Percentiles rank a stretch among this genome's conserved stretches.
phyloP scores from a whole-genome alignment of 2,113 vertebrate species.

The Tetraodon nigroviridis region DNA sequence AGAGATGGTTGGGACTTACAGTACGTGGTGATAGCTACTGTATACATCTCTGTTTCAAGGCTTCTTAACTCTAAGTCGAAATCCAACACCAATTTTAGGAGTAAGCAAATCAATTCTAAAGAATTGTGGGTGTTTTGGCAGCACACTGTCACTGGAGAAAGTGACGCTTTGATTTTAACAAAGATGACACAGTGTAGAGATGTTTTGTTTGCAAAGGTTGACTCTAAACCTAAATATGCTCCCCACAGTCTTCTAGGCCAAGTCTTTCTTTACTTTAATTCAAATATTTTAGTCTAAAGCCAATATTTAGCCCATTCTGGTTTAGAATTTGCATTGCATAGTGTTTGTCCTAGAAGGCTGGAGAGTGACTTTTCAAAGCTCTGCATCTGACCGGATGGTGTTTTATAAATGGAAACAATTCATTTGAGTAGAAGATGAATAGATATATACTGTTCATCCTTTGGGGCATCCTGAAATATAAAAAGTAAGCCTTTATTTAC shows the following conservation, averaged over 20 bases:
- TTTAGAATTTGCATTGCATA: neutral
- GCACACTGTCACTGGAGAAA: slow-evolving; percentile 14
- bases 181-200: slow-evolving; percentile 64
- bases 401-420: slow-evolving; percentile 54
- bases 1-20: slow-evolving; percentile 25
- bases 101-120: neutral
- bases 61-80: slow-evolving; percentile 2
- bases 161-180: slow-evolving; percentile 41
- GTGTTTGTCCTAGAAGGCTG: slow-evolving; percentile 57
- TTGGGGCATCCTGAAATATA: slow-evolving; percentile 54
- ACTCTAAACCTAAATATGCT: slow-evolving; percentile 30
- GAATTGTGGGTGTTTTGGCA: slow-evolving; percentile 9
- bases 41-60: slow-evolving; percentile 71
- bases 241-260: slow-evolving; percentile 65
- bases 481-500: slow-evolving; percentile 50
- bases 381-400: slow-evolving; percentile 52
- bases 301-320: slow-evolving; percentile 5
- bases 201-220: slow-evolving; percentile 35
- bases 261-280: slow-evolving; percentile 16
- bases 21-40: slow-evolving; percentile 68
- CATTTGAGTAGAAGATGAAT: slow-evolving; percentile 52
- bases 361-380: slow-evolving; percentile 61
- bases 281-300: neutral
- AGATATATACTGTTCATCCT: slow-evolving; percentile 48
- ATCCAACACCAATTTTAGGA: neutral